Base-by-base conservation (phyloP, 2,888 invertebrate species). In the Heliconius ethilla region DNA sequence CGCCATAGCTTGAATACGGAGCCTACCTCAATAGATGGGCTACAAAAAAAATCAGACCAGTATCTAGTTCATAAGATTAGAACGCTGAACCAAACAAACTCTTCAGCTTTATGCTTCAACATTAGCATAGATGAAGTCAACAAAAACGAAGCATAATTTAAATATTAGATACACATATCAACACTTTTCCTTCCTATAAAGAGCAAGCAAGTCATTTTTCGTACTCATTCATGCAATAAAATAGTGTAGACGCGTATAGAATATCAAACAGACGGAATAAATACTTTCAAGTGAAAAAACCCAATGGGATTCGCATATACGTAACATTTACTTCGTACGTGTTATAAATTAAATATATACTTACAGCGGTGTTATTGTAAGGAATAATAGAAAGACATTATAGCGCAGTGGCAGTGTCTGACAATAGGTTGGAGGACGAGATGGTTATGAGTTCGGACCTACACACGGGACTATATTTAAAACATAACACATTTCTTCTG, bases 251-350 rank as follows among this genome's bases (percentile, higher is more conserved):
- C 33, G n/a, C 25, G n/a, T 25, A 59, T 22, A 37, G 72, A 72
- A 72, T 72, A 72, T 37, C 72, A 72, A 72, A 25, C n/a, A 37
- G 15, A n/a, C 10, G 33, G 33, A 33, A n/a, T 59, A 59, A 72
- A 72, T 25, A 72, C 72, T 72, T 72, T 59, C 70, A 70, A 70
- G 27, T 70, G 70, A 59, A 33, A 59, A 72, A 72, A n/a, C 72
- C 72, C 59, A 72, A 15, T 59, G 72, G 72, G 72, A 72, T 13
- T 55, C 59, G n/a, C n/a, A n/a, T 59, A 72, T 59, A 72, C 72
- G 59, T 72, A 72, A 72, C 29, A 59, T 33, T 55, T 59, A 37
- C 72, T 51, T 7, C 25, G 72, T n/a, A 33, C 7, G 72, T n/a
- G n/a, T 72, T 72, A 33, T n/a, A n/a, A 59, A 72, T 72, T 15